Evolutionary conservation across 92 coral and sea anemone genomes (phyloP), one percentile per base, ranked within the genome.

Genomic region (Epizoanthus stellaris): DNA sequence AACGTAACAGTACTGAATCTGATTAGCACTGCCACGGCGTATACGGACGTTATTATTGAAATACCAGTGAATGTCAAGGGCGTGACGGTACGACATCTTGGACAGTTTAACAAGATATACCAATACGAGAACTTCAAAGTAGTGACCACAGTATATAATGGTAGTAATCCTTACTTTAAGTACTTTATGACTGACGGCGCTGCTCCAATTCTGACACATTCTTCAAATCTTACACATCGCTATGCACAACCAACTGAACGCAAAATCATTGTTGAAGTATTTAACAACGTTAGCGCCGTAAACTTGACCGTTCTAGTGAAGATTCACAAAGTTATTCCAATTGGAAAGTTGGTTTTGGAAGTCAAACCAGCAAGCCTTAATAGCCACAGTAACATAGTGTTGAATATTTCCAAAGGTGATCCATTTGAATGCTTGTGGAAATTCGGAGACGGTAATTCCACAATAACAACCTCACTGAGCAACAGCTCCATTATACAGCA

Each of bases 391-490:
- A 7, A 40, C 16, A 63, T 87, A 39, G 21, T 30, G 11, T 15
- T 90, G 39, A 77, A 90, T 47, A 67, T 87, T 3, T 49, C 75
- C 21, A 72, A 30, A 67, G 93, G 90, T n/a, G 61, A 82, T 61
- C 93, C 93, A 1, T 90, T 66, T 84, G 75, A 38, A 60, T 90
- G 93, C 52, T 5, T 77, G 25, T 90, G 88, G 85, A 73, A 79
- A 62, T 82, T 90, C 49, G 91, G 93, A 70, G 93, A 90, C 84
- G 93, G 93, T 14, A 49, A 49, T 49, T 9, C 56, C 12, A 49
- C 56, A 49, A 87, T 36, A 65, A 77, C 75, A 8, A 63, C 67
- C 1, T 42, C 75, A 49, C 56, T 49, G 34, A 81, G 73, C 14
- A 87, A 90, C 70, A 57, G 16, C 6, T 62, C 56, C 12, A 49